Base-by-base conservation (phyloP, 2,797 vertebrate genomes). In the Centroberyx gerrardi region DNA sequence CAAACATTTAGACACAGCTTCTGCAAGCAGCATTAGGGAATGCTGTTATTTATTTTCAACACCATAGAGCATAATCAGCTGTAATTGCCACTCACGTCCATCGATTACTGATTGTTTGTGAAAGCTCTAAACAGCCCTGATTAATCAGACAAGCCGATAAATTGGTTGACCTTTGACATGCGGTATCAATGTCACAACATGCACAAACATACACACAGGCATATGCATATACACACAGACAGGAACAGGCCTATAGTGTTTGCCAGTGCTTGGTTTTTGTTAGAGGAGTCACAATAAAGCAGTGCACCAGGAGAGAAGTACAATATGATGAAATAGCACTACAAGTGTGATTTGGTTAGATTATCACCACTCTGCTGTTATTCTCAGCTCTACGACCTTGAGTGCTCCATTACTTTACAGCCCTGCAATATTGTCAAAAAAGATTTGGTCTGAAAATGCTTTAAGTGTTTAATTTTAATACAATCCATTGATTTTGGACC, bases 31-130 rank as follows among this genome's bases (percentile, higher is more conserved):
- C 52, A 46, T 56, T 18, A 60, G 31, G 28, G 12, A 8, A 29
- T 48, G 44, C 44, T 48, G 44, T 48, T 48, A 55, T 78, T 78
- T 69, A 40, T 65, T 68, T 67, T 27, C 18, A 58, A 36, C 52
- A 51, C 27, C 60, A 28, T 22, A 2, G 54, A 71, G 18, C n/a
- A 9, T 13, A n/a, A 70, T 74, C 52, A 61, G 62, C 70, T 40
- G 15, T 38, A 63, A 65, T 49, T 64, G 55, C 40, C 74, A 44
- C 44, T 51, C 29, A 49, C 31, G n/a, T 46, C 58, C 22, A 77
- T 46, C 18, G 36, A 77, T 74, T 72, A 27, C 52, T 62, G 28
- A 44, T 52, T 72, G 68, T 68, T 80, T 69, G 33, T 63, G 15
- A 65, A 74, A 55, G 49, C 76, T 68, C 49, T 48, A 68, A 70